Evolutionary conservation across 2,797 vertebrate species (phyloP), one percentile per base, ranked within the genome.

Genomic region (Glyptemys insculpta): DNA sequence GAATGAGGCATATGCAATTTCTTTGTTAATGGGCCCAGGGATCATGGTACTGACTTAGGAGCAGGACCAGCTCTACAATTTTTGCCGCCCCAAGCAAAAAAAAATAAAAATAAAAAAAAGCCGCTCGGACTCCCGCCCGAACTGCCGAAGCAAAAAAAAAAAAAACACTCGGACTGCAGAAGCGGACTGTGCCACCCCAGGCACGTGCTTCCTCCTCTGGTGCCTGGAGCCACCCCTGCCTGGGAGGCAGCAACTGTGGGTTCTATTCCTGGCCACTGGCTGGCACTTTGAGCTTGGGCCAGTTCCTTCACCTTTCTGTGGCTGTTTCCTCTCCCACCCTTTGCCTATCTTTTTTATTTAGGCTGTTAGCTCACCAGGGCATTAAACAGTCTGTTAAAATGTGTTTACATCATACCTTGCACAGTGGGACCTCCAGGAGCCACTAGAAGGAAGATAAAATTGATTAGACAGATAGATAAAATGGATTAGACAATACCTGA

Each of bases 361-460:
- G 72, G 16, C 29, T 8, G 9, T 0, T 41, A 59, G 49, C 15
- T 49, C 49, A 54, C 25, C 49, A 31, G n/a, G 16, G 87, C 41
- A 29, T 47, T 76, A 41, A 5, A 5, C 1, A 23, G 72, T 81
- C 88, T 57, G 47, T 1, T 44, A 89, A 84, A 86, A 59, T 7
- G 44, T 7, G 44, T 83, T 50, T 62, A 52, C 72, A 47, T 41
- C 74, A 16, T 1, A 19, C 19, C 47, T 82, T 62, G 25, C 79
- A 90, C 81, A 81, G 86, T 12, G 50, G 78, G 56, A 74, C 72
- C 89, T 92, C 59, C 25, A 90, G 87, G 89, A 93, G 47, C 34
- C 29, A 65, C 88, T 0, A 0, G 6, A 62, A 79, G 49, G 41
- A 74, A 90, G 83, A 56, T 0, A 87, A 37, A 37, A 54, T 68